phyloP scores from a whole-genome alignment of 2,797 vertebrate species.

The Sebastolobus altivelis region DNA sequence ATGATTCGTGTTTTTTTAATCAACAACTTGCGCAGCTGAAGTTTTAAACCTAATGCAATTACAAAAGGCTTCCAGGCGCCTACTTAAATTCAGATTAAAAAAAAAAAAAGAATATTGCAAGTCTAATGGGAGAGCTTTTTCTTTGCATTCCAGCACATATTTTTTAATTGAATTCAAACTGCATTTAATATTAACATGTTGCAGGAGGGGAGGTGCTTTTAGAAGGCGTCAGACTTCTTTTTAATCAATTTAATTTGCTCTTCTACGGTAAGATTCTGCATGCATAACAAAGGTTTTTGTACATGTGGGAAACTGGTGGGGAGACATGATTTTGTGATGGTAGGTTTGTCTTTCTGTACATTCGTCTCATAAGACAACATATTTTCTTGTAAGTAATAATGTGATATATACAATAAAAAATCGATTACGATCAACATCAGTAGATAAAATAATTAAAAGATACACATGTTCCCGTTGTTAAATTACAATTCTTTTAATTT shows the following conservation, averaged over 20 bases:
- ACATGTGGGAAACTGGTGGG: not conserved
- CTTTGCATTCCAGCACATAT: constrained; percentile 53
- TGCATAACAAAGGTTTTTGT: not conserved
- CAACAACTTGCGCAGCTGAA: constrained; percentile 66
- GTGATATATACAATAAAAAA: not conserved
- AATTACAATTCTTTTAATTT: not conserved
- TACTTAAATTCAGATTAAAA: constrained; percentile 70
- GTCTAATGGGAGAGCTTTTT: constrained; percentile 61
- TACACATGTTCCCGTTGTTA: not conserved
- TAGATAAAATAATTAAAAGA: not conserved
- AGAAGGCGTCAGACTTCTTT: constrained; percentile 31
- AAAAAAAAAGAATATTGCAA: constrained; percentile 41
- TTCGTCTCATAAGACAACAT: not conserved
- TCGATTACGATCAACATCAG: not conserved
- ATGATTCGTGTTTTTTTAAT: constrained; percentile 70
- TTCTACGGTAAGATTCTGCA: constrained; percentile 7
- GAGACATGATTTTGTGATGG: not conserved
- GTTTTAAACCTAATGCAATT: constrained; percentile 79
- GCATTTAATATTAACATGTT: constrained; percentile 66
- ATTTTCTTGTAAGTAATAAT: not conserved
- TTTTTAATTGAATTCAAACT: constrained; percentile 65
- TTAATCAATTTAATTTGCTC: constrained; percentile 57
- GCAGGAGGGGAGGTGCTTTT: constrained; percentile 2
- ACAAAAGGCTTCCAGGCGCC: constrained; percentile 62
- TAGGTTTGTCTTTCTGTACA: not conserved